Percentiles rank a stretch among this genome's conserved stretches.
Conservation (phyloP, 2,888 invertebrate species). For the Synergus laeviventris region DNA sequence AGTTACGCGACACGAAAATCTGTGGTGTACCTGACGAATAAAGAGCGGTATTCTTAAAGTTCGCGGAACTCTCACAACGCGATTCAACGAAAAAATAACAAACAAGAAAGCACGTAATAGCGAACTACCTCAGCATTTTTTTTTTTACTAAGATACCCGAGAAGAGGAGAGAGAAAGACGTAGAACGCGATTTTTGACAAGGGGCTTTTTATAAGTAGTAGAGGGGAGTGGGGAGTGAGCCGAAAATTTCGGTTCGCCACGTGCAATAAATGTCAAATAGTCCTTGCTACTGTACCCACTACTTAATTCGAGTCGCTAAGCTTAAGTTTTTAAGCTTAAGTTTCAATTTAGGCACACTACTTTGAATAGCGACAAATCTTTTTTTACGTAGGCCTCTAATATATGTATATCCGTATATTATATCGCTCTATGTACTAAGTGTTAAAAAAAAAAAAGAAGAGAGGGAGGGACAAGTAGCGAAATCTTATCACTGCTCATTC, state of each 20-base stretch:
- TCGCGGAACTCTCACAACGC: not conserved
- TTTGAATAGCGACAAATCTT: conserved; percentile 13
- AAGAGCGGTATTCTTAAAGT: conserved; percentile 32
- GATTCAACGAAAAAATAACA: conserved; percentile 20
- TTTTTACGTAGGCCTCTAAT: conserved; percentile 23
- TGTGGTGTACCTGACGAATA: conserved; percentile 53
- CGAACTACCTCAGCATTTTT: conserved; percentile 39
- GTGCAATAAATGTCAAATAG: conserved; percentile 51
- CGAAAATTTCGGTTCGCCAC: conserved; percentile 51
- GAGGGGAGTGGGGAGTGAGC: conserved; percentile 45
- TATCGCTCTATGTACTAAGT: conserved; percentile 19
- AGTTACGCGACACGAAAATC: conserved; percentile 48
- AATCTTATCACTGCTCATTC: conserved; percentile 64
- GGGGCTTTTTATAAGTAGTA: conserved; percentile 26
- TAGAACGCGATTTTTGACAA: conserved; percentile 28
- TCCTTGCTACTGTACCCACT: conserved; percentile 42
- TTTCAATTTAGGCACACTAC: conserved; percentile 36
- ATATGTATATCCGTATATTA: conserved; percentile 21
- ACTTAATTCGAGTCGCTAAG: conserved; percentile 44
- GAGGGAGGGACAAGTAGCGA: conserved; percentile 47
- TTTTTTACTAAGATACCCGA: conserved; percentile 21
- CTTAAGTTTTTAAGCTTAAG: conserved; percentile 43
- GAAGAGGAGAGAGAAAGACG: conserved; percentile 39
- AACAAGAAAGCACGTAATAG: conserved; percentile 25
- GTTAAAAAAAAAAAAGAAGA: conserved; percentile 10